A percentile compares a stretch with the other conserved stretches of the same genome.
These are phyloP conservation scores for Pseudoips prasinana DNA, from an alignment of 2,888 invertebrate genomes.

Conservation along the genomic window DNA sequence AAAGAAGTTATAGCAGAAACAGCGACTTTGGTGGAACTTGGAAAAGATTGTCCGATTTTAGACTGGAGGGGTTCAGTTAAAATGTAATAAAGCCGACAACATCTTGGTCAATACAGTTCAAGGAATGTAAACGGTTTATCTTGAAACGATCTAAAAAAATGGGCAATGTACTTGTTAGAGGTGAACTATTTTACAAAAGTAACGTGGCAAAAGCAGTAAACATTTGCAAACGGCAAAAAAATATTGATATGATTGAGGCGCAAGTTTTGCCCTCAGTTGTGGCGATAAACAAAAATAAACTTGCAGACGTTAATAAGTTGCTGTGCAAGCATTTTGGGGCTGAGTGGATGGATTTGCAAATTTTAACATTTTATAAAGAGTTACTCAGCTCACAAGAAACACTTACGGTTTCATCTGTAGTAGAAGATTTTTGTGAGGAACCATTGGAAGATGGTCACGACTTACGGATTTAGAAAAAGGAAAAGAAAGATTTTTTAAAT, in stretches of 20 bases:
- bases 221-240: conserved; percentile 2
- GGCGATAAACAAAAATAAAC: conserved; percentile 10
- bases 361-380: conserved; percentile 16
- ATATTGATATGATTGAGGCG: background rate
- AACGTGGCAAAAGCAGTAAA: conserved; percentile 7
- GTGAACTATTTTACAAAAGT: conserved; percentile 19
- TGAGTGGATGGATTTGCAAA: conserved; percentile 9
- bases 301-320: conserved; percentile 11
- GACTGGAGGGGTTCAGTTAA: too few species aligned
- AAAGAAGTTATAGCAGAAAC: conserved; percentile 14
- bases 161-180: conserved; percentile 15
- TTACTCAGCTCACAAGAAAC: conserved; percentile 4
- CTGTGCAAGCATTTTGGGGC: conserved; percentile 14
- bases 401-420: conserved; percentile 4
- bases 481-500: too few species aligned
- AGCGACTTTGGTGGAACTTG: conserved; percentile 17
- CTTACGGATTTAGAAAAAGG: conserved; percentile 5
- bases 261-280: conserved; percentile 4
- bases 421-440: conserved; percentile 13
- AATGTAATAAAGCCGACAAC: too few species aligned
- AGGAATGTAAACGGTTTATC: conserved; percentile 22
- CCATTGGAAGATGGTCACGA: conserved; percentile 8
- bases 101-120: conserved; percentile 21
- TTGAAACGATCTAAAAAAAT: conserved; percentile 3
- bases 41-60: conserved; percentile 3